phyloP scores from a whole-genome alignment of 2,888 invertebrate genomes.

The Hydrotaea cyrtoneurina region DNA sequence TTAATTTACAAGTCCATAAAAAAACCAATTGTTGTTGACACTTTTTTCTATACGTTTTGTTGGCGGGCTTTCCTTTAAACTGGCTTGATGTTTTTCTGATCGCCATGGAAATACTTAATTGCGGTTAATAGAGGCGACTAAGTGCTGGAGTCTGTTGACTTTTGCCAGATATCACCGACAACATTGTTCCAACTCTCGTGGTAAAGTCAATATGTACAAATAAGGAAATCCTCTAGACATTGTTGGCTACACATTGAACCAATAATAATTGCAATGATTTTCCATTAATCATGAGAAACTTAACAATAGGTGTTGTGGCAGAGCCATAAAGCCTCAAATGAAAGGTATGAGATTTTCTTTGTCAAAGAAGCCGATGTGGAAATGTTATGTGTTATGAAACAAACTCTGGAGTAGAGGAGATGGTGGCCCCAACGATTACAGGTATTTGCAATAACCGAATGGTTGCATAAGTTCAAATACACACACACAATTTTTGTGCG shows the following conservation, averaged over 20 bases:
- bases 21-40: background rate
- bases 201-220: background rate
- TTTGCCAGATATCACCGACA: background rate
- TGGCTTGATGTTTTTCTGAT: background rate
- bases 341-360: background rate
- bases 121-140: background rate
- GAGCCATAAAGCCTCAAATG: background rate
- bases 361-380: background rate
- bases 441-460: no score
- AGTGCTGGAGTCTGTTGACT: slow-evolving; percentile 15
- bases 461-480: no score
- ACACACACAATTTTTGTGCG: no score
- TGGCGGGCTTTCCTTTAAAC: slow-evolving; percentile 12
- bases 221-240: slow-evolving; percentile 46
- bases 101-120: slow-evolving; percentile 23
- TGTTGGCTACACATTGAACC: background rate
- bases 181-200: background rate
- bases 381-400: no score
- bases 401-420: no score
- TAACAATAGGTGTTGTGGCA: background rate
- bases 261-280: background rate
- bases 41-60: background rate
- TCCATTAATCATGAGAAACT: background rate
- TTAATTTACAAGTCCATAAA: background rate
- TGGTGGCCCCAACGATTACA: no score